phyloP scores from a whole-genome alignment of 2,888 invertebrate genomes.

The Epinotia demarniana region DNA sequence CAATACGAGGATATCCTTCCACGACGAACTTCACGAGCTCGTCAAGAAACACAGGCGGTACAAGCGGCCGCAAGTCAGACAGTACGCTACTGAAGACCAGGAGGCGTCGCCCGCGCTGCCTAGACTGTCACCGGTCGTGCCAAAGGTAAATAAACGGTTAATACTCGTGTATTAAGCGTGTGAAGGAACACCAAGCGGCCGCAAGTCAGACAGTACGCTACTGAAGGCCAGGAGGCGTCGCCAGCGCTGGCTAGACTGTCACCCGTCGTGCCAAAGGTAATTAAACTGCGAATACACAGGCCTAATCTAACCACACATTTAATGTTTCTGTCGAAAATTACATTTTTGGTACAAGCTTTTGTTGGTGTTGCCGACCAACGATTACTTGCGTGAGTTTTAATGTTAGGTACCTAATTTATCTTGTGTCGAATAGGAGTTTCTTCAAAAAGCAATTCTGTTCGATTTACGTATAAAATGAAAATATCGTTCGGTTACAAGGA shows the following conservation, averaged over 20 bases:
- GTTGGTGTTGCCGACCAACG: no score
- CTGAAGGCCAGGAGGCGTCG: constrained; percentile 59
- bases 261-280: constrained; percentile 92
- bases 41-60: constrained; percentile 71
- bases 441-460: no score
- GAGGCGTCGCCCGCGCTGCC: constrained; percentile 81
- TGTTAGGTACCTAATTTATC: no score
- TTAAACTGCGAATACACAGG: constrained; percentile 42
- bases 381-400: no score
- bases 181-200: constrained; percentile 66
- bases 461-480: no score
- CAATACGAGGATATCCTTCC: constrained; percentile 83
- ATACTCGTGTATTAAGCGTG: constrained; percentile 52
- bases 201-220: constrained; percentile 44
- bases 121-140: constrained; percentile 90
- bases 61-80: constrained; percentile 47
- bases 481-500: no score
- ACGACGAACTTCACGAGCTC: constrained; percentile 84
- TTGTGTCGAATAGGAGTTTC: no score
- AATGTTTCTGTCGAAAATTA: no score
- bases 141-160: constrained; percentile 84
- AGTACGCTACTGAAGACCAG: constrained; percentile 53
- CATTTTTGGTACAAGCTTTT: no score
- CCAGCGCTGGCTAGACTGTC: constrained; percentile 87
- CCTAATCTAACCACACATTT: no score